Conservation (phyloP, 1,140 invertebrate genomes). For the Magallana gigas region DNA sequence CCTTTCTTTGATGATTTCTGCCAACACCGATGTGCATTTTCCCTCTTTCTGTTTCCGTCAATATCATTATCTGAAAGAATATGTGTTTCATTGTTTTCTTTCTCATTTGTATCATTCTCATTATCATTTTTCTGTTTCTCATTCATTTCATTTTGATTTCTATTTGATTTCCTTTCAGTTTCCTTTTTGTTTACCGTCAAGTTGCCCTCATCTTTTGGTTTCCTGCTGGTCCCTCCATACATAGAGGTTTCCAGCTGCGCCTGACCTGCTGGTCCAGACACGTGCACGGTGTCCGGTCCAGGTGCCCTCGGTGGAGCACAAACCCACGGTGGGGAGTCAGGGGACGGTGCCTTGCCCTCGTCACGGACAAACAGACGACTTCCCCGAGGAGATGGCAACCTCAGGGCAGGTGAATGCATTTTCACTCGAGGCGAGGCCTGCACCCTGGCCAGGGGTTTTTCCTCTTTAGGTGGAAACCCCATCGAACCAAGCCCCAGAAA, state of each 20-base stretch:
- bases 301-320: no score
- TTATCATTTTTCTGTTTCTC: no score
- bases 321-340: no score
- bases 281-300: no score
- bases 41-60: not conserved
- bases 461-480: not conserved
- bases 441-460: not conserved
- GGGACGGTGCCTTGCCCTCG: slow-evolving; percentile 11
- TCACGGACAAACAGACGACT: not conserved
- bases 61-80: not conserved
- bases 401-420: slow-evolving; percentile 4
- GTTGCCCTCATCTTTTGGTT: not conserved
- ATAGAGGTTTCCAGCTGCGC: slow-evolving; percentile 14
- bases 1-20: not conserved
- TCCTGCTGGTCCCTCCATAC: not conserved
- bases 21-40: not conserved
- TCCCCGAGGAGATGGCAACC: not conserved
- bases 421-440: not conserved
- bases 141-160: not conserved
- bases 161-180: not conserved
- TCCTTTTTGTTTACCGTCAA: not conserved
- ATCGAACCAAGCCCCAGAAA: no score
- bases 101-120: no score
- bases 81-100: not conserved
- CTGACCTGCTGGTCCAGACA: slow-evolving; percentile 36